These are phyloP conservation scores for Meriones unguiculatus DNA, from an alignment of 2,113 vertebrate genomes.

Conservation along the genomic window DNA sequence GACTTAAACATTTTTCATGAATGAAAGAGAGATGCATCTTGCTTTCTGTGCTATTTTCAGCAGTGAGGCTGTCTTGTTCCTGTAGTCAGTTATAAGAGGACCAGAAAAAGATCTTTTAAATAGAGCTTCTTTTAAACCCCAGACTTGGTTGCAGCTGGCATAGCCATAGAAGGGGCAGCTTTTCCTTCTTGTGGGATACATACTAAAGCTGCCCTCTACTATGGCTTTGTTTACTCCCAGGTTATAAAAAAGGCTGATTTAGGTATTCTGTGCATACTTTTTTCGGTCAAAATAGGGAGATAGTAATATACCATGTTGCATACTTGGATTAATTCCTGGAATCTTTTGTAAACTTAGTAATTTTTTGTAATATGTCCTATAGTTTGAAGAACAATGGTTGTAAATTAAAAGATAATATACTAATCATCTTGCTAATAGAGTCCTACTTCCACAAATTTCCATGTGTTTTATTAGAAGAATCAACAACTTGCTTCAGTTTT, in stretches of 20 bases:
- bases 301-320: too few species aligned
- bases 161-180: constrained; percentile 70
- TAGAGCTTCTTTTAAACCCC: constrained; percentile 73
- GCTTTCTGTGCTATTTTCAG: constrained; percentile 81
- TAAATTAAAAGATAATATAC: constrained; percentile 41
- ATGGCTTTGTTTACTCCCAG: constrained; percentile 58
- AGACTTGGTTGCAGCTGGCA: constrained; percentile 79
- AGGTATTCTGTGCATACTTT: constrained; percentile 69
- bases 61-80: constrained; percentile 78
- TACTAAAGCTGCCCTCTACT: constrained; percentile 64
- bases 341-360: constrained; percentile 20
- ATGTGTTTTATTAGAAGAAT: constrained; percentile 51
- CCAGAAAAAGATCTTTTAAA: constrained; percentile 82
- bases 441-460: constrained; percentile 40
- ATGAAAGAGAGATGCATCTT: constrained; percentile 66
- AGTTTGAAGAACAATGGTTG: constrained; percentile 52
- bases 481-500: constrained; percentile 25
- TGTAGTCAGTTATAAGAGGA: constrained; percentile 77
- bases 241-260: constrained; percentile 61
- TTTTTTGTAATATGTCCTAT: constrained; percentile 45
- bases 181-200: constrained; percentile 67
- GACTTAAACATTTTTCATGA: constrained; percentile 78
- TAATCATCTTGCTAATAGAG: constrained; percentile 50
- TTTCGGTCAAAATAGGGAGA: constrained; percentile 66
- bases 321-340: constrained; percentile 56